These are phyloP conservation scores for Stichodactyla mertensii DNA, from an alignment of 64 coral and sea anemone genomes.

Conservation along the genomic window DNA sequence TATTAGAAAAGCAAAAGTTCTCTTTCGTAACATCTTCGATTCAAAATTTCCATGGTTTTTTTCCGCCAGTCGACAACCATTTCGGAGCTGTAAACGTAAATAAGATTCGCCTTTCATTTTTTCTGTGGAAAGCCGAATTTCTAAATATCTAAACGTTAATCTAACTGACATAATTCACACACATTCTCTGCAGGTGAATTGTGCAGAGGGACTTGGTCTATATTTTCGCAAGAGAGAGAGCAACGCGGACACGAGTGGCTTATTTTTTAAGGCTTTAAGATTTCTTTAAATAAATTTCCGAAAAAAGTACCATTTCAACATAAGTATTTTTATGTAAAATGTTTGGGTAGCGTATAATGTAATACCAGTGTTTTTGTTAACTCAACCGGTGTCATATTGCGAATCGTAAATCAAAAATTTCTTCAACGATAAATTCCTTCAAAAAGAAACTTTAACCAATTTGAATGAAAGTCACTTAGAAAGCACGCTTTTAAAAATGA, in stretches of 20 bases:
- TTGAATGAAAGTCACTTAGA: not conserved
- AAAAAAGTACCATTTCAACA: not conserved
- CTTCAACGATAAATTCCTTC: not conserved
- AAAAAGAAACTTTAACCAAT: not conserved
- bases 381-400: constrained; percentile 18
- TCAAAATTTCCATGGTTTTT: not conserved
- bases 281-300: not conserved
- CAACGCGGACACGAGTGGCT: not conserved
- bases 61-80: too few relatives aligned
- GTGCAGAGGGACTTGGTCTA: not conserved
- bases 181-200: not conserved
- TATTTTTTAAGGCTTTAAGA: not conserved
- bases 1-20: too few relatives aligned
- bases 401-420: constrained; percentile 14
- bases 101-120: too few relatives aligned
- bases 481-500: not conserved
- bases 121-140: not conserved
- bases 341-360: constrained; percentile 8
- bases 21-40: not conserved
- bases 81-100: too few relatives aligned
- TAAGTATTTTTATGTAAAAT: not conserved
- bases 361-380: constrained; percentile 28
- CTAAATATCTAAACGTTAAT: not conserved
- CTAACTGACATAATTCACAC: not conserved
- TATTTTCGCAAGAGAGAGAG: not conserved